phyloP scores from a whole-genome alignment of 2,113 vertebrate species.

The Chionodraco myersi region DNA sequence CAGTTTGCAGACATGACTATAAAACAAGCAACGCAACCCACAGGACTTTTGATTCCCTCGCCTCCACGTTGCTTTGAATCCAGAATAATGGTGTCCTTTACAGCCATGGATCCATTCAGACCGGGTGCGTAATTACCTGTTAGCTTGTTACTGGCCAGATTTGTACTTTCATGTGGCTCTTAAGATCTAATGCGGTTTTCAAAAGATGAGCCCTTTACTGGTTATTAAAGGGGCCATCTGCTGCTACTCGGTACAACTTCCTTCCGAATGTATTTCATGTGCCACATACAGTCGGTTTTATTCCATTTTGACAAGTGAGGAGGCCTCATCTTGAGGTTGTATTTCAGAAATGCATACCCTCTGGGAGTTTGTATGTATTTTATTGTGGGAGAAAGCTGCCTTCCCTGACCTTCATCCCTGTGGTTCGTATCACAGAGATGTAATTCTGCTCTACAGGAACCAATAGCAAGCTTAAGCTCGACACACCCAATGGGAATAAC shows the following conservation, averaged over 20 bases:
- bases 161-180: conserved; percentile 70
- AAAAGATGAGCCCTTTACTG: conserved; percentile 66
- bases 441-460: neutral
- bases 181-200: conserved; percentile 67
- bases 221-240: conserved; percentile 53
- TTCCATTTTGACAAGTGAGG: conserved; percentile 8
- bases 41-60: conserved; percentile 35
- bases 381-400: neutral
- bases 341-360: neutral
- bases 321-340: neutral
- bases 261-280: conserved; percentile 51
- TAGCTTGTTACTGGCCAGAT: conserved; percentile 55
- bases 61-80: conserved; percentile 57
- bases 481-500: conserved; percentile 5
- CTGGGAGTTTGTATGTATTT: neutral
- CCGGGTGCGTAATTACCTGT: conserved; percentile 63
- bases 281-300: conserved; percentile 13
- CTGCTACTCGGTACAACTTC: conserved; percentile 50
- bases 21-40: conserved; percentile 55
- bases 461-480: neutral
- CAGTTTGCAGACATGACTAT: conserved; percentile 60
- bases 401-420: neutral
- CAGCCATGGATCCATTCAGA: conserved; percentile 42
- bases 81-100: conserved; percentile 64
- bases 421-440: conserved; percentile 6